Percentiles rank a stretch among this genome's conserved stretches.
These are phyloP conservation scores for Eupithecia centaureata DNA, from an alignment of 2,888 invertebrate species.

Conservation along the genomic window DNA sequence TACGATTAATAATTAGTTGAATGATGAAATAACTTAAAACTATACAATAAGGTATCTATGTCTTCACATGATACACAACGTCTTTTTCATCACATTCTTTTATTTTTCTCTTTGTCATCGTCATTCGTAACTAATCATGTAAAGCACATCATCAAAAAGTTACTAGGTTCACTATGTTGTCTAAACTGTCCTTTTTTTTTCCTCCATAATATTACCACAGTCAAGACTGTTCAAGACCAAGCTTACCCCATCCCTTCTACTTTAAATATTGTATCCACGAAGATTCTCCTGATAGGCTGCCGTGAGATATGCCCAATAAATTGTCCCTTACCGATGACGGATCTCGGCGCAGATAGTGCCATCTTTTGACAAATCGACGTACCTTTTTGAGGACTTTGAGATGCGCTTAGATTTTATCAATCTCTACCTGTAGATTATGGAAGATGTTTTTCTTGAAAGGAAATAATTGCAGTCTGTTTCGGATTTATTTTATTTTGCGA, in stretches of 20 bases:
- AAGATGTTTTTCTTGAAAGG: constrained; percentile 30
- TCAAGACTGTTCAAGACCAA: constrained; percentile 8
- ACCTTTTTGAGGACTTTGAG: constrained; percentile 70
- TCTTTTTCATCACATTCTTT: too few relatives aligned
- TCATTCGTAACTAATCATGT: too few relatives aligned
- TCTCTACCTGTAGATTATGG: constrained; percentile 13
- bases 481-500: neutral
- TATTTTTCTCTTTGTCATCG: too few relatives aligned
- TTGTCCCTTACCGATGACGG: constrained; percentile 75
- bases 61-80: too few relatives aligned
- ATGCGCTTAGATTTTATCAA: constrained; percentile 70
- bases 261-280: constrained; percentile 41
- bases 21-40: too few relatives aligned
- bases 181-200: neutral
- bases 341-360: constrained; percentile 74
- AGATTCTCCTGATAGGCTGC: constrained; percentile 54
- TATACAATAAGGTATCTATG: too few relatives aligned
- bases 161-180: too few relatives aligned
- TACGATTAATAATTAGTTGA: too few relatives aligned
- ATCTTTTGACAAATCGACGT: constrained; percentile 79
- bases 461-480: constrained; percentile 9
- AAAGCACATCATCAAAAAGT: too few relatives aligned
- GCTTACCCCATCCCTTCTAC: constrained; percentile 35
- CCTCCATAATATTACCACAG: neutral
- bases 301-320: constrained; percentile 75